Conservation (phyloP, 2,113 vertebrate genomes). For the Phalacrocorax aristotelis region DNA sequence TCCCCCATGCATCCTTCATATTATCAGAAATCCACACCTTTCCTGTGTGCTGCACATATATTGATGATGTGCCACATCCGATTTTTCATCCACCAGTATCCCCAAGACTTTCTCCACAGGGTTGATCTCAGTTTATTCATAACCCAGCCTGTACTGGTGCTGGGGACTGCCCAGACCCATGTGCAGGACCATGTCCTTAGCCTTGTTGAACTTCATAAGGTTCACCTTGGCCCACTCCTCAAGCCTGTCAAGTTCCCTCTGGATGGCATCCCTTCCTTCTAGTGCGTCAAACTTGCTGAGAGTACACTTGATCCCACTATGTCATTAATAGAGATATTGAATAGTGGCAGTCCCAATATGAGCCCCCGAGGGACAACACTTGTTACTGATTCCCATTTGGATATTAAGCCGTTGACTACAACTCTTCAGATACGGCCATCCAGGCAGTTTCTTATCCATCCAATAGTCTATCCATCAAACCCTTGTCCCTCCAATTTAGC, state of each 20-base stretch:
- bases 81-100: neutral
- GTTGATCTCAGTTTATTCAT: neutral
- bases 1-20: neutral
- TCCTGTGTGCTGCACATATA: neutral
- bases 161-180: neutral
- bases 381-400: neutral
- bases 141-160: neutral
- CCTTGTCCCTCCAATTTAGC: neutral
- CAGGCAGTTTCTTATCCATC: neutral
- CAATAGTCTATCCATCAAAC: neutral
- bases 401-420: neutral
- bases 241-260: neutral
- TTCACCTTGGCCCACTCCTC: no score
- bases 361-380: neutral
- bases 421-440: no score
- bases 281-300: neutral
- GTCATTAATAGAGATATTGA: neutral
- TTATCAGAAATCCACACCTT: neutral
- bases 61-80: rapidly evolving
- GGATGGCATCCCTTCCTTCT: neutral
- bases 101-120: neutral
- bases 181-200: neutral
- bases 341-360: neutral
- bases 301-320: neutral
- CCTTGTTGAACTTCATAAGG: neutral